Evolutionary conservation across 2,888 invertebrate species (phyloP), one percentile per base, ranked within the genome.

Genomic region (Calliopum simillimum): DNA sequence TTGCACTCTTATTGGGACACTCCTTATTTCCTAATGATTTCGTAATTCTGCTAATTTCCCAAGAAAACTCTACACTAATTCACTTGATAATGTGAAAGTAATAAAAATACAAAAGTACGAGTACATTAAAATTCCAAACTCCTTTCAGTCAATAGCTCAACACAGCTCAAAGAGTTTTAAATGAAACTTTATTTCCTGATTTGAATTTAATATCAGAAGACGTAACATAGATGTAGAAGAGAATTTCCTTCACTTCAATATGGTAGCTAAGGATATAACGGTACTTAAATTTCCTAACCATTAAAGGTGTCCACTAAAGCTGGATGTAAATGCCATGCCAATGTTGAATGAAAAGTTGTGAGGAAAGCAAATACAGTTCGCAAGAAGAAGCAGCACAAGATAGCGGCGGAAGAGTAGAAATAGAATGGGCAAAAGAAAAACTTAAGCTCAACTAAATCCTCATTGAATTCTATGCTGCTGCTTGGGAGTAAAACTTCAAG

Each of bases 401-500:
- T 33, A 33, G 33, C 33, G n/a, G n/a, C n/a, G n/a, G n/a, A n/a
- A 33, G 33, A 33, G 8, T 33, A 2, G 8, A 33, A 33, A 6
- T 33, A 33, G 33, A 33, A 33, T 33, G 33, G 33, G 33, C 8
- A 8, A 33, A n/a, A n/a, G n/a, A n/a, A n/a, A 33, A 33, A 33
- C 33, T 33, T 33, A 33, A 53, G 25, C 33, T 58, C 16, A 58
- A 33, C 41, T 58, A 58, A 58, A 58, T 33, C 56, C 16, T 25
- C 41, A 33, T 58, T 41, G 56, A 41, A 58, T 58, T 33, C 16
- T 33, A 25, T 33, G 33, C 14, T 55, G n/a, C n/a, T n/a, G n/a
- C 33, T 16, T 33, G 56, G 25, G 56, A 49, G 51, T 25, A 41
- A 66, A 67, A 67, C 49, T 58, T 58, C 43, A 25, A 46, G 33